These are phyloP conservation scores for Polypedilum pembai DNA, from an alignment of 1,140 invertebrate genomes.

Conservation along the genomic window DNA sequence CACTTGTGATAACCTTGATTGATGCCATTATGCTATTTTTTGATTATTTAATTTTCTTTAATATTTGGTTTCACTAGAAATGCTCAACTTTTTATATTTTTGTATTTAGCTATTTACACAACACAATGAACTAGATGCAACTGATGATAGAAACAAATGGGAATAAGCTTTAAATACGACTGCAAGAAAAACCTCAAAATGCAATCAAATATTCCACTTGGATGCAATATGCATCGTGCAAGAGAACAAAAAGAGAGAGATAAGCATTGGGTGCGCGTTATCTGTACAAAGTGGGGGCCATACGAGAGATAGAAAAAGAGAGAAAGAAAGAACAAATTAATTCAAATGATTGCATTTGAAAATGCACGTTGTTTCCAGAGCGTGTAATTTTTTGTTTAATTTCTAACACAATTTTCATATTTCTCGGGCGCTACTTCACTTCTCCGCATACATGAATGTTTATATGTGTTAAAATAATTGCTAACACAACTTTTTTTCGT, in stretches of 20 bases:
- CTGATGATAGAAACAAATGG: background rate
- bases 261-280: too few species aligned
- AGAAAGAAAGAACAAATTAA: background rate
- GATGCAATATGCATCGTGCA: too few species aligned
- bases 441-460: background rate
- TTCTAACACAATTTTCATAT: background rate
- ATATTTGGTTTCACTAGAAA: too few species aligned
- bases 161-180: slow-evolving; percentile 21
- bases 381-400: slow-evolving; percentile 22
- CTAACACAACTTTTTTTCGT: background rate
- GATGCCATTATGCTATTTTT: background rate
- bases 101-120: background rate
- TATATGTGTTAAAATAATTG: slow-evolving; percentile 13
- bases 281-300: too few species aligned
- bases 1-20: background rate
- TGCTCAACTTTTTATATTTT: background rate
- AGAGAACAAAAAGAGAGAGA: too few species aligned
- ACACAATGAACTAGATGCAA: background rate
- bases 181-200: slow-evolving; percentile 21
- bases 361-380: slow-evolving; percentile 22
- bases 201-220: slow-evolving; percentile 8
- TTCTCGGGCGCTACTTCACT: background rate
- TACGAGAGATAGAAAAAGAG: background rate
- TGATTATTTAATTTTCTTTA: too few species aligned
- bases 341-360: slow-evolving; percentile 20